Percentiles rank a stretch among this genome's conserved stretches.
These are phyloP conservation scores for Leistus spinibarbis DNA, from an alignment of 2,888 invertebrate genomes.

Conservation along the genomic window DNA sequence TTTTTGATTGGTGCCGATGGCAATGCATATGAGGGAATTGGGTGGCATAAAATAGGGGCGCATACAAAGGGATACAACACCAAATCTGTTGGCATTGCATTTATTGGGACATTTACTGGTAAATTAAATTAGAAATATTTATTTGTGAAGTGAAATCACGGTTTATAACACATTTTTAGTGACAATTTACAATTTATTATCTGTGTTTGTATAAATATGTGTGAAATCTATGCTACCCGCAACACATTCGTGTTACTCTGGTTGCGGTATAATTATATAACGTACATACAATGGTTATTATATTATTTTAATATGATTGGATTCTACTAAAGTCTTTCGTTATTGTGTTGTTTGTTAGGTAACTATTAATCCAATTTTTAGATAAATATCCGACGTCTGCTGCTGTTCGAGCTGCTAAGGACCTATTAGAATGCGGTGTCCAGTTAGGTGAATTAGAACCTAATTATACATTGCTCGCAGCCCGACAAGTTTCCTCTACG, in stretches of 20 bases:
- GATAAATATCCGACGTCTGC: constrained; percentile 56
- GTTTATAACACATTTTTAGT: too few relatives aligned
- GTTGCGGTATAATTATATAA: too few relatives aligned
- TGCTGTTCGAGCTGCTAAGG: constrained; percentile 58
- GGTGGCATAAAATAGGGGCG: constrained; percentile 64
- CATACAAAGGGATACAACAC: constrained; percentile 63
- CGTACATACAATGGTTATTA: too few relatives aligned
- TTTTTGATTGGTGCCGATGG: constrained; percentile 67
- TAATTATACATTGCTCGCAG: constrained; percentile 62
- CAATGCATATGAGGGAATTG: constrained; percentile 65
- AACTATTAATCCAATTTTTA: constrained; percentile 46
- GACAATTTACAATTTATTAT: too few relatives aligned
- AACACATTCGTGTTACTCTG: too few relatives aligned
- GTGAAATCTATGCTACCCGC: too few relatives aligned
- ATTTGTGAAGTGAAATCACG: too few relatives aligned
- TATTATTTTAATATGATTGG: too few relatives aligned
- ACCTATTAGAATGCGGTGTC: constrained; percentile 60
- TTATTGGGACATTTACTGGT: constrained; percentile 64
- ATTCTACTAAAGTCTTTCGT: too few relatives aligned
- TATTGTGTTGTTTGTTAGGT: background rate
- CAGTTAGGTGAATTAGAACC: constrained; percentile 55
- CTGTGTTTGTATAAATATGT: too few relatives aligned
- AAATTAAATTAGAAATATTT: constrained; percentile 44
- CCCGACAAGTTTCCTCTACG: constrained; percentile 61
- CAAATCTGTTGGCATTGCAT: constrained; percentile 62